Evolutionary conservation across 2,888 invertebrate species (phyloP), one percentile per base, ranked within the genome.

Genomic region (Antitype chi): DNA sequence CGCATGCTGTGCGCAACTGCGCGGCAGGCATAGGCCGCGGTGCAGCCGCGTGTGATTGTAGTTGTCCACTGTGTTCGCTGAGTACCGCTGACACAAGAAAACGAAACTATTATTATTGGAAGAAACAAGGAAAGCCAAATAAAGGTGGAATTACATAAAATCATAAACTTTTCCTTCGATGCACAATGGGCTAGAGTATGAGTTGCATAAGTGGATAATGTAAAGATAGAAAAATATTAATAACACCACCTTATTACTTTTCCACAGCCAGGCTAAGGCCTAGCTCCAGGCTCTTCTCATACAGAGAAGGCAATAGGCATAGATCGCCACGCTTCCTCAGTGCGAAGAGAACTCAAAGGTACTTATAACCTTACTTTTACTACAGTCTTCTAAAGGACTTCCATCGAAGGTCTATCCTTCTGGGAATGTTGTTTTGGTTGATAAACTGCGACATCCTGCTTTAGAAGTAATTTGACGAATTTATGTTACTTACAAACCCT

Each of bases 1-100:
- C 53, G 89, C 86, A 57, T 81, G 84, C 47, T 81, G 87, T 4
- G 87, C 80, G 83, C 94, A 94, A 80, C 89, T 87, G n/a, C 90
- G 90, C 25, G 90, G 88, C 32, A 96, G 88, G 89, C 96, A 96
- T 78, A 94, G 85, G 4, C 94, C 96, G 74, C 96, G 95, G 89
- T 96, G 96, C 78, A 96, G 89, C 5, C 92, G 93, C 82, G 96
- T 96, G 92, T 96, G 96, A 92, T 96, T 96, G 92, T 93, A 96
- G 91, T 95, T 89, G 86, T 95, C 94, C 89, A 96, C 94, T 93
- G 94, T 95, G 91, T 96, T 94, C 23, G 92, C 90, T 0, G 96
- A 94, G 90, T 94, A 95, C 1, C 92, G 90, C 96, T 96, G 92
- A 6, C 5, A 63, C 23, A 57, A 63, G 13, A 17, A 49, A 38